A percentile compares a stretch with the other conserved stretches of the same genome.
phyloP scores from a whole-genome alignment of 2,797 vertebrate species.

The Cryptoprocta ferox region DNA sequence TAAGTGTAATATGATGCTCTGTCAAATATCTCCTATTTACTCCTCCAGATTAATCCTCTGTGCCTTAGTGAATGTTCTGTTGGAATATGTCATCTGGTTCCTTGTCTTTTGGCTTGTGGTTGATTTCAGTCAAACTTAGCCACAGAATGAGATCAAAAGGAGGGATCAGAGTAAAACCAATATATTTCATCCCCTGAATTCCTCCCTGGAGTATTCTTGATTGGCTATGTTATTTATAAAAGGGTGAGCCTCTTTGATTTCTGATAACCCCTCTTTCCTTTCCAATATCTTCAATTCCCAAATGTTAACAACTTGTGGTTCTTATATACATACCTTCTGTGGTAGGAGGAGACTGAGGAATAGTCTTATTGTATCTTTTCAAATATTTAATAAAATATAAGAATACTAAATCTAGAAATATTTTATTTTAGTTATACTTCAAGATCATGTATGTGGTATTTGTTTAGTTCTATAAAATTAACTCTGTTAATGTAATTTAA shows the following conservation, averaged over 20 bases:
- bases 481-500: background rate
- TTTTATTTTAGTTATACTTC: background rate
- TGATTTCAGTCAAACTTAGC: background rate
- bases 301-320: background rate
- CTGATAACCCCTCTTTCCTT: background rate
- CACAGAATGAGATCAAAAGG: background rate
- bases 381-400: slow-evolving; percentile 1
- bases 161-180: background rate
- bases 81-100: background rate
- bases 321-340: background rate
- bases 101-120: background rate
- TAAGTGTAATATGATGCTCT: background rate
- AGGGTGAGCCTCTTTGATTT: background rate
- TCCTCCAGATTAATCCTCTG: background rate
- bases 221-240: background rate
- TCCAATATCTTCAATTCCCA: background rate
- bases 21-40: background rate
- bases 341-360: background rate
- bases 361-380: background rate
- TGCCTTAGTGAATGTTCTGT: background rate
- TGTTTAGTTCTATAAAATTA: background rate
- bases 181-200: background rate
- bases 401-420: background rate
- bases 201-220: background rate
- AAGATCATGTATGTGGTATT: background rate